A percentile compares a stretch with the other conserved stretches of the same genome.
These are phyloP conservation scores for Delichon dasypus DNA, from an alignment of 2,797 vertebrate species.

Conservation along the genomic window DNA sequence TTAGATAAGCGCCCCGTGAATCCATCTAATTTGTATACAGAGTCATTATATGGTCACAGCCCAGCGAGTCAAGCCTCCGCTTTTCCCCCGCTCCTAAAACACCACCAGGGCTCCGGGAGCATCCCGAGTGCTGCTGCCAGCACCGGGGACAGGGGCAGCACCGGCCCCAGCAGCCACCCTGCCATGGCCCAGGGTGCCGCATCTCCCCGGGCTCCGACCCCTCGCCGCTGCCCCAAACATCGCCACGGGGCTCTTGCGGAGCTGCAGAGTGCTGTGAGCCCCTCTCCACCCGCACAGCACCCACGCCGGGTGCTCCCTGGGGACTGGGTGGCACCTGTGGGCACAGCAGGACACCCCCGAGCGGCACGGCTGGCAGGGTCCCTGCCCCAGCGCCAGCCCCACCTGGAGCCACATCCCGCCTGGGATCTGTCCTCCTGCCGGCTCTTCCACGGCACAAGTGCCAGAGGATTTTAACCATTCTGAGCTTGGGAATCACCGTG, in stretches of 20 bases:
- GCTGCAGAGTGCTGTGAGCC: not conserved
- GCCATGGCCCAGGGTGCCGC: not conserved
- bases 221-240: rapidly evolving
- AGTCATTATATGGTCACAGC: slow-evolving; percentile 56
- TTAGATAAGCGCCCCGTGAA: slow-evolving; percentile 57
- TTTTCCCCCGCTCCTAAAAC: not conserved
- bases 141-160: not conserved
- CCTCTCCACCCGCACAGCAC: rapidly evolving
- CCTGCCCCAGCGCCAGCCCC: not conserved
- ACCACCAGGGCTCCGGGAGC: not conserved
- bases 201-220: not conserved
- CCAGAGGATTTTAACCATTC: slow-evolving; percentile 14
- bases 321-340: rapidly evolving
- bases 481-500: slow-evolving; percentile 13
- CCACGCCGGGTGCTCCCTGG: rapidly evolving
- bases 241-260: not conserved
- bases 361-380: not conserved
- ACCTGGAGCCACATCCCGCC: not conserved
- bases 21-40: slow-evolving; percentile 61
- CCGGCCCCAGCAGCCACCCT: not conserved
- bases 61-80: not conserved
- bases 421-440: slow-evolving; percentile 32
- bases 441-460: not conserved
- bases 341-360: rapidly evolving
- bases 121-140: not conserved